These are phyloP conservation scores for Geophilus truncorum DNA, from an alignment of 2,888 invertebrate genomes.

Conservation along the genomic window DNA sequence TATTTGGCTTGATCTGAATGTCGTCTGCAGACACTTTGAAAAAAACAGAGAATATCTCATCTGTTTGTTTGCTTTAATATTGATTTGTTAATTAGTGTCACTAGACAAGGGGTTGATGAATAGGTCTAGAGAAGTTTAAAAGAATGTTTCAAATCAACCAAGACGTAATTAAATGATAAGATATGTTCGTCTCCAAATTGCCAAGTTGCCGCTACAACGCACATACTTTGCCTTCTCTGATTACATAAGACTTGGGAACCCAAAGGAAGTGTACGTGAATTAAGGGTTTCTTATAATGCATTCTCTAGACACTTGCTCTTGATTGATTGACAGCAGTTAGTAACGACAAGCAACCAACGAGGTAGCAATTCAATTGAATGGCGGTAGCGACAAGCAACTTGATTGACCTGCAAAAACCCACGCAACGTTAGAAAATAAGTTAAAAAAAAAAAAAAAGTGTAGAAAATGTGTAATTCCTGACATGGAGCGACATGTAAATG, in stretches of 20 bases:
- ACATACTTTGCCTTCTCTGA: background rate
- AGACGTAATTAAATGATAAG: constrained; percentile 27
- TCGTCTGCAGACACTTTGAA: background rate
- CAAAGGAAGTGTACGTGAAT: background rate
- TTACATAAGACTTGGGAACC: background rate
- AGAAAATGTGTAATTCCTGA: no score
- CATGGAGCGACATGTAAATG: no score
- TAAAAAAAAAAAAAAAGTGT: no score
- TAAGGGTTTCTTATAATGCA: constrained; percentile 9
- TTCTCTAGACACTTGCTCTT: background rate
- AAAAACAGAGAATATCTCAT: background rate
- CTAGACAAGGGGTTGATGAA: constrained; percentile 23
- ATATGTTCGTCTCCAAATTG: constrained; percentile 21
- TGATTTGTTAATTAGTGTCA: constrained; percentile 24
- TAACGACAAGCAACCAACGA: background rate
- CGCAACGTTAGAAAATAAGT: background rate
- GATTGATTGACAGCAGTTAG: constrained; percentile 17
- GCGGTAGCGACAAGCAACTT: background rate
- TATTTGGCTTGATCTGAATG: background rate
- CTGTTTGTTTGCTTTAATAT: constrained; percentile 23
- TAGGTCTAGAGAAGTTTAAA: constrained; percentile 21
- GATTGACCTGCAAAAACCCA: constrained; percentile 12
- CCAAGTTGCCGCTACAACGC: background rate
- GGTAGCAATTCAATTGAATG: constrained; percentile 17
- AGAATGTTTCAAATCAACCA: constrained; percentile 27